Base-by-base conservation (phyloP, 2,113 vertebrate species). In the Phaethornis superciliosus region DNA sequence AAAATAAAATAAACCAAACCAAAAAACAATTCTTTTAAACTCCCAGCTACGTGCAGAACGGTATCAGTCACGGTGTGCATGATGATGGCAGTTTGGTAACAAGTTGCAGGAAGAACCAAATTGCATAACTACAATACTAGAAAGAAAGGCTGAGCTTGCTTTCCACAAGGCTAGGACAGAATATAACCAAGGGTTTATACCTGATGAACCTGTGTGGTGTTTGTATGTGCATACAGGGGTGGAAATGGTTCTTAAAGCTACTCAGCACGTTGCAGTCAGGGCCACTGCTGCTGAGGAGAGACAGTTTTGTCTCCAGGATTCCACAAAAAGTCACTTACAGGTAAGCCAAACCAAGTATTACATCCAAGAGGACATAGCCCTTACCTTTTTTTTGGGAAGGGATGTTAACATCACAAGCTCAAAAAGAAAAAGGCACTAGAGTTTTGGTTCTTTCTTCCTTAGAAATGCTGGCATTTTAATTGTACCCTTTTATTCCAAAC, bases 351-450 rank as follows among this genome's bases (percentile, higher is more conserved):
- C 23, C 9, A 10, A 54, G 46, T 28, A 12, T 58, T 47, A 79
- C 13, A 56, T 69, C 92, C 44, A 26, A 88, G 89, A 95, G 88
- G 88, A 94, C 84, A 46, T 11, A 33, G 89, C 89, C 94, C 93
- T 93, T 92, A 86, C 65, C 42, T 82, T 62, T 91, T 81, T 1
- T 74, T 49, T 74, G 11, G 40, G 64, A 91, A 84, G 52, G 83
- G 90, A 85, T 62, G 8, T 49, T 5, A 74, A 90, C 47, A 84
- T 56, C 67, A 81, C 85, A 94, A 92, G 78, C 81, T 93, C 82
- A 94, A 94, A 96, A 52, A 91, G 81, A 95, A 91, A 97, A 98
- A 98, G 97, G 97, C 97, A 98, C 98, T 92, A 37, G 71, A 95
- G 94, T 94, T 96, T 91, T 90, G 80, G 63, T 7, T 55, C 84